A percentile compares a stretch with the other conserved stretches of the same genome.
Conservation (phyloP, 2,113 vertebrate genomes). For the Elephas maximus region DNA sequence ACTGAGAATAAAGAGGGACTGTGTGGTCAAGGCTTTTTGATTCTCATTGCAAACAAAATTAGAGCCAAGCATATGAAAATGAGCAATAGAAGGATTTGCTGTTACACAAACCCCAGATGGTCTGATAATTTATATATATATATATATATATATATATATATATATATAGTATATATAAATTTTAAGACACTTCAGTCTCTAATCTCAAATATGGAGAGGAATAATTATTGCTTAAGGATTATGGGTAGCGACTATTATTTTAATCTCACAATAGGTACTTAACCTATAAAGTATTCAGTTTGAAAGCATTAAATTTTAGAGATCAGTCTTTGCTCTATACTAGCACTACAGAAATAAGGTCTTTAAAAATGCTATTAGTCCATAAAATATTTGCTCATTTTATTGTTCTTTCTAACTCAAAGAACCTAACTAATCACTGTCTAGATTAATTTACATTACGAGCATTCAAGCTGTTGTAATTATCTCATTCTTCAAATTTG, state of each 20-base stretch:
- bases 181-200: neutral
- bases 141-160: neutral
- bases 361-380: constrained; percentile 59
- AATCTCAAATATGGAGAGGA: neutral
- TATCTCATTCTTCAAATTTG: constrained; percentile 72
- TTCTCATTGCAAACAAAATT: constrained; percentile 62
- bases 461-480: constrained; percentile 62
- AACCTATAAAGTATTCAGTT: constrained; percentile 3
- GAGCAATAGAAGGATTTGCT: neutral
- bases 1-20: neutral
- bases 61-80: neutral
- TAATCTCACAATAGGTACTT: neutral
- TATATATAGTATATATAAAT: no score
- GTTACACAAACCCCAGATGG: constrained; percentile 33
- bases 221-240: neutral
- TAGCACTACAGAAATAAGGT: constrained; percentile 11
- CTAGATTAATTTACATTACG: constrained; percentile 71
- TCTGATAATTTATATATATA: neutral
- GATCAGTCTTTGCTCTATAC: constrained; percentile 23
- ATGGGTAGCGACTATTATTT: neutral
- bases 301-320: constrained; percentile 51
- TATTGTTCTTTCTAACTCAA: constrained; percentile 65
- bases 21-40: constrained; percentile 34
- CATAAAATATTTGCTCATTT: constrained; percentile 46
- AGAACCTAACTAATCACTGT: constrained; percentile 67